Percentiles rank a stretch among this genome's conserved stretches.
Evolutionary conservation across 2,888 invertebrate species (phyloP).

Genomic region (Mystacides longicornis): DNA sequence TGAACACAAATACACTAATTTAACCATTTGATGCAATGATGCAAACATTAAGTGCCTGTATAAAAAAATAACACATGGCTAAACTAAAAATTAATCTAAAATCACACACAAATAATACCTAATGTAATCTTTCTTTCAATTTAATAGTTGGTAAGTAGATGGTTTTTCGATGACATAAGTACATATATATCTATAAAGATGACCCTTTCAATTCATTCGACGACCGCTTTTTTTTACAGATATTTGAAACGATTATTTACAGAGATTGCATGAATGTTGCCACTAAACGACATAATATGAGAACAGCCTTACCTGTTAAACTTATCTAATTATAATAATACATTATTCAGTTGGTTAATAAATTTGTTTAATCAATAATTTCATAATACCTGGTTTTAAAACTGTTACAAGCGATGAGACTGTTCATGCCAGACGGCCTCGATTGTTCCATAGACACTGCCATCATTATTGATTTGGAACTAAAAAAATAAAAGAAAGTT

Average conservation of each 20-base stretch:
- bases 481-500: constrained; percentile 14
- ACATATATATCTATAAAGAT: no score
- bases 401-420: constrained; percentile 67
- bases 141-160: no score
- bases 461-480: constrained; percentile 18
- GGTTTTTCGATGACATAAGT: no score
- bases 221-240: no score
- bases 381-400: constrained; percentile 51
- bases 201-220: no score
- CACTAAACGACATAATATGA: not conserved
- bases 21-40: no score
- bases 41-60: no score
- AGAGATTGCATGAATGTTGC: not conserved
- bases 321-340: not conserved
- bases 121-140: no score
- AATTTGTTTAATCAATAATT: not conserved
- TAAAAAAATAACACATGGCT: no score
- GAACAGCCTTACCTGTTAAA: not conserved
- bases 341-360: not conserved
- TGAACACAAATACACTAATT: no score
- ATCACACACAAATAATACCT: no score
- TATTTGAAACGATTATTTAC: not conserved
- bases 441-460: constrained; percentile 58
- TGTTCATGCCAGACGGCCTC: constrained; percentile 66
- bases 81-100: no score